A percentile compares a stretch with the other conserved stretches of the same genome.
Conservation (phyloP, 2,113 vertebrate genomes). For the Rousettus leschenaultii region DNA sequence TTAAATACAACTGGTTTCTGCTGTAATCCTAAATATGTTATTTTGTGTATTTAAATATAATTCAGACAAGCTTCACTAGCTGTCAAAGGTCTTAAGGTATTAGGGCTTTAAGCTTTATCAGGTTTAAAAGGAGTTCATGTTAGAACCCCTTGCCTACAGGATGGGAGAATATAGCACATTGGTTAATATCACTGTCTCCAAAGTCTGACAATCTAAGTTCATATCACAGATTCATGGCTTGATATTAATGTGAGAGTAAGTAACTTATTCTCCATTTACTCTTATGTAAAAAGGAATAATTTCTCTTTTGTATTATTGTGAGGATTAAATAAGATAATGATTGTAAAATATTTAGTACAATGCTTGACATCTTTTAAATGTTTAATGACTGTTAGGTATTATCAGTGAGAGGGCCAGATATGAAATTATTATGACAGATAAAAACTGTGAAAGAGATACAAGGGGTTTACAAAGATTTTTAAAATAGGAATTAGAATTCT, state of each 20-base stretch:
- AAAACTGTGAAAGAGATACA: constrained; percentile 2
- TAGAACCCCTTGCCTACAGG: neutral
- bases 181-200: neutral
- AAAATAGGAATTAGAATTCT: neutral
- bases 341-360: neutral
- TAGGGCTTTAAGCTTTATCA: neutral
- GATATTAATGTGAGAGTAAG: neutral
- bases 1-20: neutral
- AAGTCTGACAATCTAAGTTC: neutral
- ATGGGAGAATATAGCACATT: neutral
- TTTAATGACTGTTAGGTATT: neutral
- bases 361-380: neutral
- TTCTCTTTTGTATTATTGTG: neutral
- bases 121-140: neutral
- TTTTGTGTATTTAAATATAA: neutral
- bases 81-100: neutral
- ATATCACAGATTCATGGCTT: neutral
- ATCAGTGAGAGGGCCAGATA: neutral
- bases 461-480: neutral
- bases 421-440: neutral
- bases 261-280: neutral
- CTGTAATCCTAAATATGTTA: neutral
- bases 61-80: neutral
- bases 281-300: neutral
- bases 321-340: neutral